Percentiles rank a stretch among this genome's conserved stretches.
Evolutionary conservation across 2,797 vertebrate species (phyloP).

Genomic region (Tauraco hartlaubi): DNA sequence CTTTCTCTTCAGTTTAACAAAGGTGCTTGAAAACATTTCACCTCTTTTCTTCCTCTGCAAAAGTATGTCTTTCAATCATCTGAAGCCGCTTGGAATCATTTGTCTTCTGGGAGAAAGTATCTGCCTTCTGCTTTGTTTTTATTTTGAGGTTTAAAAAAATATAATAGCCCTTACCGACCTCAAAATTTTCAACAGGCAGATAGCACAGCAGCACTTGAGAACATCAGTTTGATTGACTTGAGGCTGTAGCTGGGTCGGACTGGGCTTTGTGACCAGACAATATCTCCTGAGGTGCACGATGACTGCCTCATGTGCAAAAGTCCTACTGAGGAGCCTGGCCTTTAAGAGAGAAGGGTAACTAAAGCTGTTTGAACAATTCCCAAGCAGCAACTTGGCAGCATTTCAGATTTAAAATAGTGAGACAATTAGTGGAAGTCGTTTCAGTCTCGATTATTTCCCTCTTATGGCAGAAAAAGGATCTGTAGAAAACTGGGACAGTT

Average conservation of each 20-base stretch:
- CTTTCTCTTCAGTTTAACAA: background rate
- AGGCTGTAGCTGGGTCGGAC: background rate
- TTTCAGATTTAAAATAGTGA: background rate
- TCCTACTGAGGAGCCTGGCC: background rate
- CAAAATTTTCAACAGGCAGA: fast-evolving
- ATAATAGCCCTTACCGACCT: background rate
- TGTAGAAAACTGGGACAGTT: background rate
- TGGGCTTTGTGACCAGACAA: background rate
- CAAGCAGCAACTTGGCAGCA: background rate
- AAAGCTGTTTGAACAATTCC: background rate
- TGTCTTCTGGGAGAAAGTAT: background rate
- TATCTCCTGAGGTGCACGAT: background rate
- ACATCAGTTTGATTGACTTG: background rate
- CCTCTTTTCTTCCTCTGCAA: background rate
- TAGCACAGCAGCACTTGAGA: background rate
- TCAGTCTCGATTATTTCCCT: constrained; percentile 38
- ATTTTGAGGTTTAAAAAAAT: background rate
- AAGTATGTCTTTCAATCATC: background rate
- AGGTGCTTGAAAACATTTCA: background rate
- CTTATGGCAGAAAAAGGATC: background rate
- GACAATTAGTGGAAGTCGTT: constrained; percentile 48
- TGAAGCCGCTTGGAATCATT: background rate
- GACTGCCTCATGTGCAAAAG: fast-evolving
- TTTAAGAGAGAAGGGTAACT: background rate
- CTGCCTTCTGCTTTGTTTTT: background rate